Conservation (phyloP, 1,140 invertebrate species). For the Saccostrea echinata region DNA sequence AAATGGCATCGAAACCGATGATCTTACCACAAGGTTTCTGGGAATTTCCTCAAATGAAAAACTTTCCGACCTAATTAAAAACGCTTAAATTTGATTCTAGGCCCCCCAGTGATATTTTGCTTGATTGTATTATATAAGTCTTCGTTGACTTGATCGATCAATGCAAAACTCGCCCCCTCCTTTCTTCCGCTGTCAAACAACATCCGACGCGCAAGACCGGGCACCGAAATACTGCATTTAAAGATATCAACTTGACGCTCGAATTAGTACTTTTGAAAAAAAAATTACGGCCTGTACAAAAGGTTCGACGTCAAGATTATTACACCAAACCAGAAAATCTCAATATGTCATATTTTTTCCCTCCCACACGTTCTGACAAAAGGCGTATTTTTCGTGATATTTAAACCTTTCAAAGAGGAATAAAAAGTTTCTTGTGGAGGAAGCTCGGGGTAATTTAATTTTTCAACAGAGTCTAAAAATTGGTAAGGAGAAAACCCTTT, state of each 20-base stretch:
- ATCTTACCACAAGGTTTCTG: conserved; percentile 38
- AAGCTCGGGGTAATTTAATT: conserved; percentile 43
- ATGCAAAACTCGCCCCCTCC: no score
- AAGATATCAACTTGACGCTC: conserved; percentile 57
- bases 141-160: conserved; percentile 49
- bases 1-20: conserved; percentile 49
- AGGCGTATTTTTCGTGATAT: conserved; percentile 55
- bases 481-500: conserved; percentile 65
- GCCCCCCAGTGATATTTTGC: conserved; percentile 50
- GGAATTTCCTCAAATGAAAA: conserved; percentile 40
- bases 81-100: conserved; percentile 58
- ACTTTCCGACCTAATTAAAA: conserved; percentile 55
- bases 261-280: conserved; percentile 52
- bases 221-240: conserved; percentile 56
- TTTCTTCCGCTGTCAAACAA: conserved; percentile 54
- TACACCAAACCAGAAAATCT: no score
- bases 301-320: conserved; percentile 56
- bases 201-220: conserved; percentile 54
- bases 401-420: conserved; percentile 40
- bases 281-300: conserved; percentile 61
- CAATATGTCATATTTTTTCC: no score
- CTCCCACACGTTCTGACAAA: no score
- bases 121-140: conserved; percentile 59
- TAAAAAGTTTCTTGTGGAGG: conserved; percentile 54
- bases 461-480: conserved; percentile 43